Percentiles rank a stretch among this genome's conserved stretches.
phyloP scores from a whole-genome alignment of 2,797 vertebrate species.

The Mormyrops boulengeri region DNA sequence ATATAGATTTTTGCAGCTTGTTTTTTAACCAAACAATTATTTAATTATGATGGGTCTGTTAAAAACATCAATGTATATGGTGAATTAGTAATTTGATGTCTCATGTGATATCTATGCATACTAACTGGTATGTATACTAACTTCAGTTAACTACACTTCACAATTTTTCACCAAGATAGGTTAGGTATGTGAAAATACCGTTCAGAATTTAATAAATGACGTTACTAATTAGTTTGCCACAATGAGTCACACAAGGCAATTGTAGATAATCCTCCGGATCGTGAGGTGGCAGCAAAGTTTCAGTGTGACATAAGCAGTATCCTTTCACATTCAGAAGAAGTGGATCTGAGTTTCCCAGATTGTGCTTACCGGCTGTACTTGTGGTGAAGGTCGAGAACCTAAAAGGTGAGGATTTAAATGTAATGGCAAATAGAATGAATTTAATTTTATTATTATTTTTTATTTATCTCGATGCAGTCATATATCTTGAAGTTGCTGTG shows the following conservation, averaged over 20 bases:
- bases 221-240: neutral
- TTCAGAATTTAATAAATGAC: neutral
- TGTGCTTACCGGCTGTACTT: conserved; percentile 12
- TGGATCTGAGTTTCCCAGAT: neutral
- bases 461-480: neutral
- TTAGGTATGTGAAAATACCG: neutral
- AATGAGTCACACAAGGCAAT: neutral
- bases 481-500: neutral
- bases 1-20: neutral
- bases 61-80: neutral
- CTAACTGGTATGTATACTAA: neutral
- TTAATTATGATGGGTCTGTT: neutral
- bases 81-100: neutral
- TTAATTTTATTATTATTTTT: neutral
- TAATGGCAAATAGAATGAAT: accelerated
- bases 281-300: conserved; percentile 7
- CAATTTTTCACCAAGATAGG: neutral
- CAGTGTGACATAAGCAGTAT: conserved; percentile 8
- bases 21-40: neutral
- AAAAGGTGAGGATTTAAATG: conserved; percentile 38
- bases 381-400: conserved; percentile 55
- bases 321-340: conserved; percentile 28
- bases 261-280: neutral
- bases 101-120: neutral
- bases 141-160: neutral